A percentile compares a stretch with the other conserved stretches of the same genome.
Conservation (phyloP, 2,888 invertebrate genomes). For the Drosophila glabriapex region DNA sequence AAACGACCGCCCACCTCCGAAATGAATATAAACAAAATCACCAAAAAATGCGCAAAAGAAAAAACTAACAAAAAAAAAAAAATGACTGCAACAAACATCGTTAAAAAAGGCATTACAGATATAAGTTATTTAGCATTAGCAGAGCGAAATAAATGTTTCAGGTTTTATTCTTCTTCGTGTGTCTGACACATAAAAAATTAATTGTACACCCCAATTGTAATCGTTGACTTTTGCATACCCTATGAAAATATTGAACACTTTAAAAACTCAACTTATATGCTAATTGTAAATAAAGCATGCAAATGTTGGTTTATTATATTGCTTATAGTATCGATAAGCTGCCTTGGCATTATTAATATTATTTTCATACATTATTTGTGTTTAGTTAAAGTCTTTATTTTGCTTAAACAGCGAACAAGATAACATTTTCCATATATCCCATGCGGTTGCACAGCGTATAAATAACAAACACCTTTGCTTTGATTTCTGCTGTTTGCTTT, state of each 20-base stretch:
- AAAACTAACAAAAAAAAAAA: slow-evolving; percentile 24
- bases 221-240: slow-evolving; percentile 9
- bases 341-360: neutral
- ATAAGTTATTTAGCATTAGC: slow-evolving; percentile 72
- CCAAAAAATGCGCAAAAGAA: slow-evolving; percentile 13
- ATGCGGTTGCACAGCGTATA: slow-evolving; percentile 41
- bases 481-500: slow-evolving; percentile 58
- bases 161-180: slow-evolving; percentile 53
- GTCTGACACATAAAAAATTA: slow-evolving; percentile 37
- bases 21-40: slow-evolving; percentile 52
- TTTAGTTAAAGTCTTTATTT: neutral
- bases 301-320: neutral
- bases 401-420: neutral
- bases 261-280: neutral
- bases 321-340: neutral
- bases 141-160: slow-evolving; percentile 71
- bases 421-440: slow-evolving; percentile 31
- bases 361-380: neutral
- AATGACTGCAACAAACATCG: slow-evolving; percentile 68
- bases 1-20: slow-evolving; percentile 64
- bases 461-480: slow-evolving; percentile 76
- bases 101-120: slow-evolving; percentile 51
- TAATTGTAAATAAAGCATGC: neutral
- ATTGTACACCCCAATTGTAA: neutral
- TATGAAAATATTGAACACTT: neutral